Conservation (phyloP, 2,888 invertebrate species). For the Arge pagana region DNA sequence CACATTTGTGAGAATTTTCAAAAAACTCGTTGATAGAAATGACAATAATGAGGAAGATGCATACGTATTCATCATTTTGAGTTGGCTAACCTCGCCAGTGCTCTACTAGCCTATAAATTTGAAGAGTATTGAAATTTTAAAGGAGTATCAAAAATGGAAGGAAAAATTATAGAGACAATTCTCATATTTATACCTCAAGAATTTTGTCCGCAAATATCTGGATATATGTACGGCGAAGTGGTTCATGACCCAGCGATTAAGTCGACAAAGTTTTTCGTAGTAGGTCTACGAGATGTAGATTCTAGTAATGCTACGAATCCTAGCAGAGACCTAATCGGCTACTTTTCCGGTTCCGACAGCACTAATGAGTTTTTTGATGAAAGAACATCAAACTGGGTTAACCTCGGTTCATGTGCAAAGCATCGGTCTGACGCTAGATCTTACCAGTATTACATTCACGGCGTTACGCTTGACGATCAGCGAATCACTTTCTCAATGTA, state of each 20-base stretch:
- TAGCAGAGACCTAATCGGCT: conserved; percentile 41
- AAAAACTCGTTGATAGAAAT: too few relatives aligned
- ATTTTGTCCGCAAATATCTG: conserved; percentile 39
- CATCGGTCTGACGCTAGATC: conserved; percentile 5
- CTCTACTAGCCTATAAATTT: too few relatives aligned
- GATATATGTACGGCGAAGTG: conserved; percentile 46
- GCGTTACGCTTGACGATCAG: conserved; percentile 39
- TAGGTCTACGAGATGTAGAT: conserved; percentile 35
- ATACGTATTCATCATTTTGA: too few relatives aligned
- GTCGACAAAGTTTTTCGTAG: conserved; percentile 46
- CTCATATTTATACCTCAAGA: conserved; percentile 46
- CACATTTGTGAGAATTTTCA: too few relatives aligned
- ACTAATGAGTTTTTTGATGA: conserved; percentile 30
- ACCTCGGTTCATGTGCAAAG: conserved; percentile 31
- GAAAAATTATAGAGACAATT: conserved; percentile 42
- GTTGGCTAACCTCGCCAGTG: too few relatives aligned
- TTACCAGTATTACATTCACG: conserved; percentile 39
- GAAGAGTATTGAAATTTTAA: too few relatives aligned
- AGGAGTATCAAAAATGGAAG: too few relatives aligned
- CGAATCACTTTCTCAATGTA: conserved; percentile 27
- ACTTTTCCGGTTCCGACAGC: conserved; percentile 37
- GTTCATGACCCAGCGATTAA: conserved; percentile 35
- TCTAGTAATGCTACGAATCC: conserved; percentile 19
- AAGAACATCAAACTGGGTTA: conserved; percentile 46
- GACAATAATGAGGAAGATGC: too few relatives aligned